Base-by-base conservation (phyloP, 2,113 vertebrate species). In the Melanocharis versteri region DNA sequence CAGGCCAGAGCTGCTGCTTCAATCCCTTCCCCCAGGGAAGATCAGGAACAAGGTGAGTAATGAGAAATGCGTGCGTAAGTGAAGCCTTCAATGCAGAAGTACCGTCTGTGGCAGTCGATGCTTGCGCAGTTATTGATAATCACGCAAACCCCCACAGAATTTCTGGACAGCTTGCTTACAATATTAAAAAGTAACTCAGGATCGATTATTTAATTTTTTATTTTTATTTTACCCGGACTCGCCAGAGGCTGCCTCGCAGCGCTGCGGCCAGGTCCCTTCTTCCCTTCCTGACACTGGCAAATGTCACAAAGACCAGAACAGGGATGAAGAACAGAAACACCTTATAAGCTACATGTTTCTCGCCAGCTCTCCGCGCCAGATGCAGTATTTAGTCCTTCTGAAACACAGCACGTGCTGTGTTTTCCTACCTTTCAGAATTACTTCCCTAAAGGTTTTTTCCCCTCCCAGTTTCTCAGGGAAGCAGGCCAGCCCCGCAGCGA, bases 301-400 rank as follows among this genome's bases (percentile, higher is more conserved):
- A 60, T 0, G 10, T 14, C 30, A 23, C 26, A 11, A 19, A 35
- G 19, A 17, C 5, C 9, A 40, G 3, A 57, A 15, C 3, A 18
- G 9, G 2, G 40, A 14, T 0, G 18, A 9, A 0, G 1, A n/a
- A 28, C 22, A 68, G 14, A 5, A 3, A 7, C 1, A 10, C 7
- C 44, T n/a, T 44, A 40, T 31, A 27, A 35, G 11, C 9, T 4
- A 15, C 4, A 0, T 1, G 5, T 7, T 87, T 54, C 22, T 51
- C 9, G 4, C 10, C 71, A 54, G 51, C 11, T 28, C 15, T 19
- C 22, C 23, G 10, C 26, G 31, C n/a, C 24, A 27, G 26, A 28
- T 7, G 11, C 42, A 3, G 18, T 1, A 19, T 5, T 22, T 6
- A 40, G 17, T 6, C 10, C 27, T 61, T 68, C 28, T n/a, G 56